These are phyloP conservation scores for Aldrovandia affinis DNA, from an alignment of 2,797 vertebrate species.

Conservation along the genomic window DNA sequence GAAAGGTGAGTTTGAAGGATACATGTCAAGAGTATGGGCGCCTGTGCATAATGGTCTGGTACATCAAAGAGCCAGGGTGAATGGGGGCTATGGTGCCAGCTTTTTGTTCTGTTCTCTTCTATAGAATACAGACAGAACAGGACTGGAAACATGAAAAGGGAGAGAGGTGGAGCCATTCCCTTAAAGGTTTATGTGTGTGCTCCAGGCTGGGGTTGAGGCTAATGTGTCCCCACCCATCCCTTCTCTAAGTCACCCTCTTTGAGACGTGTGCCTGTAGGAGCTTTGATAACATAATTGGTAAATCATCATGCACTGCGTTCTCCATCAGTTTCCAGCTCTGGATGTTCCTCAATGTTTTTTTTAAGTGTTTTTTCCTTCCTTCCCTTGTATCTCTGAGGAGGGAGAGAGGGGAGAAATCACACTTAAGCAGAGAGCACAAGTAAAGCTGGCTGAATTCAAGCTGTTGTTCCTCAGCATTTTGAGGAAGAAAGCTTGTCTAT, in stretches of 20 bases:
- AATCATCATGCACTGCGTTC: not conserved
- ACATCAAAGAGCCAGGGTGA: slow-evolving; percentile 32
- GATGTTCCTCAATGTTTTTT: not conserved
- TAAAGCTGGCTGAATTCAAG: not conserved
- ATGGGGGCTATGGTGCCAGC: not conserved
- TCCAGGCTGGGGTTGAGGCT: slow-evolving; percentile 15
- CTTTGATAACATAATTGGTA: not conserved
- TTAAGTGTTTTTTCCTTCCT: not conserved
- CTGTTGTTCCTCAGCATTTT: not conserved
- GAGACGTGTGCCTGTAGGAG: not conserved
- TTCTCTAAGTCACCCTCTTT: not conserved
- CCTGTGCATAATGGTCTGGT: slow-evolving; percentile 30
- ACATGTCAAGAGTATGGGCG: slow-evolving; percentile 34
- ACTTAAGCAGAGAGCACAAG: too few species aligned
- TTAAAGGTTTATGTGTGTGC: not conserved
- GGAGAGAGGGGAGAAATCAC: not conserved
- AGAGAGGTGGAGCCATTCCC: not conserved
- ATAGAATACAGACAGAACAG: slow-evolving; percentile 17
- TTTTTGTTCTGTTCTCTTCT: slow-evolving; percentile 23
- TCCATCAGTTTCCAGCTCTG: not conserved
- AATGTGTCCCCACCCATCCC: slow-evolving; percentile 12
- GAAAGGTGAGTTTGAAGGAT: slow-evolving; percentile 34
- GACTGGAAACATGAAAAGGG: not conserved
- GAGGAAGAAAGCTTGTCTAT: not conserved
- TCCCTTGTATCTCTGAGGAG: not conserved